A percentile compares a stretch with the other conserved stretches of the same genome.
Conservation (phyloP, 2,113 vertebrate species). For the Myotis lucifugus region DNA sequence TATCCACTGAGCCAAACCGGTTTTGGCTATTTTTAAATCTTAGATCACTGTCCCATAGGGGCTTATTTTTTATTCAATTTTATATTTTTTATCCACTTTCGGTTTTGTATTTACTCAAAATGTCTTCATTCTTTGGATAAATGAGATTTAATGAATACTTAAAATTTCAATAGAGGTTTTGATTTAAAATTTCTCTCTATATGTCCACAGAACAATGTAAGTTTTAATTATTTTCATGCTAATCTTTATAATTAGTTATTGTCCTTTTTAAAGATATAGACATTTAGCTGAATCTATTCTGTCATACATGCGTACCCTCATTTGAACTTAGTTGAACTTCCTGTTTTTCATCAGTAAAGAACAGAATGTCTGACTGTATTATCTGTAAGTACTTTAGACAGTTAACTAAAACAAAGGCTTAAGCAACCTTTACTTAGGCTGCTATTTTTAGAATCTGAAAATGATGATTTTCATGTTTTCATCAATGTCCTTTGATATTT, state of each 20-base stretch:
- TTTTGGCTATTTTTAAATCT: background rate
- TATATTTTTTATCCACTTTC: background rate
- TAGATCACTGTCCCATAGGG: background rate
- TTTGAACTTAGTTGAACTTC: slow-evolving; percentile 37
- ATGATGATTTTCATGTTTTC: background rate
- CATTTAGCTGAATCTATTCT: background rate
- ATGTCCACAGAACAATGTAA: background rate
- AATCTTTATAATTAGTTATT: background rate
- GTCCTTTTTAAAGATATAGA: background rate
- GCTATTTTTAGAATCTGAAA: slow-evolving; percentile 28
- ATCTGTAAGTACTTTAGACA: background rate
- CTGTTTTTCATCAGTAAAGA: slow-evolving; percentile 5
- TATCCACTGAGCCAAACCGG: no score
- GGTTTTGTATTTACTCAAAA: background rate
- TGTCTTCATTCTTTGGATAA: background rate
- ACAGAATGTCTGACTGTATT: background rate
- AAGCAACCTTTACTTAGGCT: background rate
- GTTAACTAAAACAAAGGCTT: background rate
- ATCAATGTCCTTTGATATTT: slow-evolving; percentile 25
- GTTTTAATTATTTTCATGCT: background rate
- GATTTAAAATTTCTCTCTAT: background rate
- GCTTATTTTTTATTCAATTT: background rate
- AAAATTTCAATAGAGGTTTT: background rate
- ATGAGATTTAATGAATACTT: background rate
- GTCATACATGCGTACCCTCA: no score